A percentile compares a stretch with the other conserved stretches of the same genome.
Evolutionary conservation across 2,888 invertebrate genomes (phyloP).

Genomic region (Piscicola geometra): DNA sequence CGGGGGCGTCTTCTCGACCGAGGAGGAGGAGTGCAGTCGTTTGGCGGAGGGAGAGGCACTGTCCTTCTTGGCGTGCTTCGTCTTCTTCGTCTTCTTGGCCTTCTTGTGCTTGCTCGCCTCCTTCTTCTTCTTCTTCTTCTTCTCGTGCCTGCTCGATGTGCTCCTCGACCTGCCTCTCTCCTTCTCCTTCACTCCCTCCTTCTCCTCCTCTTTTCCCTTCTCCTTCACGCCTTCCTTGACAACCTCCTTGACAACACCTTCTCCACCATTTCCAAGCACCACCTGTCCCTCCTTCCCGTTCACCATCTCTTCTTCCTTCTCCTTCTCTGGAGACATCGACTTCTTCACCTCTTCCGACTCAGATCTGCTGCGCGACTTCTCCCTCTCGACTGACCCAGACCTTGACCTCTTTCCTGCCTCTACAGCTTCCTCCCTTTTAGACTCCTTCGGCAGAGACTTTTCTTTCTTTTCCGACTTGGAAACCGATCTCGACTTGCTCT

Average conservation of each 20-base stretch:
- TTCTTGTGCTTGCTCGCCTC: conserved; percentile 34
- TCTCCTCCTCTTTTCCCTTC: conserved; percentile 16
- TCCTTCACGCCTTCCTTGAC: not conserved
- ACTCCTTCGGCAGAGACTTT: conserved; percentile 4
- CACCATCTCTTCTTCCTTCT: not conserved
- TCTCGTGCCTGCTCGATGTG: conserved; percentile 15
- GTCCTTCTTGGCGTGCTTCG: conserved; percentile 17
- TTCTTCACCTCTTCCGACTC: not conserved
- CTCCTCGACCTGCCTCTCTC: conserved; percentile 13
- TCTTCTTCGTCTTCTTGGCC: conserved; percentile 34
- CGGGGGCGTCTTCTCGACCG: too few species aligned
- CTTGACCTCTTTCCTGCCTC: too few species aligned
- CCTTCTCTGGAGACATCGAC: not conserved
- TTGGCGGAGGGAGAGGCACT: too few species aligned
- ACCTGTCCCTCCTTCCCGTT: not conserved
- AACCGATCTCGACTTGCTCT: not conserved
- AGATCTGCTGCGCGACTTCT: not conserved
- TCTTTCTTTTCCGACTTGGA: not conserved
- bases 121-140: conserved; percentile 23
- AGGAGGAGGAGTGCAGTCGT: too few species aligned
- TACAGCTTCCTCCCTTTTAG: not conserved
- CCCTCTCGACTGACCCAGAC: not conserved
- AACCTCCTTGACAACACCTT: not conserved
- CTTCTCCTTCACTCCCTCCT: conserved; percentile 22
- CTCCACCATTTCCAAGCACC: not conserved